These are phyloP conservation scores for Clitarchus hookeri DNA, from an alignment of 2,888 invertebrate species.

Conservation along the genomic window DNA sequence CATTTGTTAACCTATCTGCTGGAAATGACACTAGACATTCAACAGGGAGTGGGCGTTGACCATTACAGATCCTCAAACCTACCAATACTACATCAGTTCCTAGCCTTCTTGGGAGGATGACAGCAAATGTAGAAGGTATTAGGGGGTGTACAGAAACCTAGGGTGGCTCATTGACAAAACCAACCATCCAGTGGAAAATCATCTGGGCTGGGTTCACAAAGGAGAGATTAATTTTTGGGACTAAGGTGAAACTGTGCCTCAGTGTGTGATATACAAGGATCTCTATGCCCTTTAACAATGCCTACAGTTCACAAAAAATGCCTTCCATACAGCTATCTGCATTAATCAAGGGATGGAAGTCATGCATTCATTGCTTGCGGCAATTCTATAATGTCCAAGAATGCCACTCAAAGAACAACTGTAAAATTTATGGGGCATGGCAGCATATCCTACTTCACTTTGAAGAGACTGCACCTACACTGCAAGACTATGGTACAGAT, in stretches of 20 bases:
- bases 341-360: neutral
- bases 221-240: neutral
- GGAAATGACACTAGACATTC: neutral
- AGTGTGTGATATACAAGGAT: too few species aligned
- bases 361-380: neutral
- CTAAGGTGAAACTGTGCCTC: too few species aligned
- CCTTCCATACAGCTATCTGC: too few species aligned
- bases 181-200: neutral
- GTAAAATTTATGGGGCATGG: neutral
- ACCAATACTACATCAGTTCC: neutral
- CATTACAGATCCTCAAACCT: neutral
- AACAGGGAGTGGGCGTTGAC: neutral
- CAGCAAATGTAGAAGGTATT: neutral
- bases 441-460: neutral
- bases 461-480: neutral
- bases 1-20: neutral
- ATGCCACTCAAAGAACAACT: neutral
- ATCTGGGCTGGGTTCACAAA: too few species aligned
- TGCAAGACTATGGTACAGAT: too few species aligned
- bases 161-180: neutral
- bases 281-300: neutral
- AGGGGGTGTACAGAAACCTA: neutral
- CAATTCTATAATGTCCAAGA: neutral
- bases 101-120: neutral
- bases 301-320: neutral